Conservation (phyloP, 2,888 invertebrate species). For the Scaptomyza parva region DNA sequence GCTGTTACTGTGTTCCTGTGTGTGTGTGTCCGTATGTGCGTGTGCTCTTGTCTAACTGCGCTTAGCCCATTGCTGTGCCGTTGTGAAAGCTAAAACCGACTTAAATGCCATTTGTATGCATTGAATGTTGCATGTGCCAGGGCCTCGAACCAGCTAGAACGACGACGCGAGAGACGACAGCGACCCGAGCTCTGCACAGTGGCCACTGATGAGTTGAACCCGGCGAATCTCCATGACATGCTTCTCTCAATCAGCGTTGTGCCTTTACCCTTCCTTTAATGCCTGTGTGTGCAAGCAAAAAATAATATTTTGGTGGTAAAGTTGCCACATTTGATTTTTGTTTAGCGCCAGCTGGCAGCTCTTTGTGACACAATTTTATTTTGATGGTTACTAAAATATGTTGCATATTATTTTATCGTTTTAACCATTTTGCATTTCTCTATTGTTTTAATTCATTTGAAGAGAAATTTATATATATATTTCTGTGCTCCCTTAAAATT, state of each 20-base stretch:
- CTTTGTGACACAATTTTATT: constrained; percentile 45
- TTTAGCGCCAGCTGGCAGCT: constrained; percentile 62
- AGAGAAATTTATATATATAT: constrained; percentile 54
- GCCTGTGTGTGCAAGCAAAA: background rate
- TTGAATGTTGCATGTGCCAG: constrained; percentile 77
- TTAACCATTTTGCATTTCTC: constrained; percentile 59
- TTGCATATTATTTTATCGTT: constrained; percentile 64
- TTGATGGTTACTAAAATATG: constrained; percentile 67
- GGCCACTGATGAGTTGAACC: constrained; percentile 43
- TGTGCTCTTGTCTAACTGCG: constrained; percentile 49
- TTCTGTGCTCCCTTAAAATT: background rate
- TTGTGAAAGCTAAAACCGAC: constrained; percentile 71
- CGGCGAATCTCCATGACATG: constrained; percentile 21
- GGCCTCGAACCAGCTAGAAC: constrained; percentile 41
- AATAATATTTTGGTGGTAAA: constrained; percentile 20
- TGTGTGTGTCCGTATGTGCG: constrained; percentile 30
- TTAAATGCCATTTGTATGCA: constrained; percentile 83
- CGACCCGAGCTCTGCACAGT: constrained; percentile 21
- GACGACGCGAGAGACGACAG: constrained; percentile 12
- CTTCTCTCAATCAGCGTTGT: background rate
- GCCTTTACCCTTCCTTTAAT: background rate
- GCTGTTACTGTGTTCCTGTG: constrained; percentile 26
- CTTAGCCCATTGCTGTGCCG: constrained; percentile 69
- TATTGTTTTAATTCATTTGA: constrained; percentile 72
- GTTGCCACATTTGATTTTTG: constrained; percentile 68